Conservation (phyloP, 2,888 invertebrate species). For the Luperina testacea region DNA sequence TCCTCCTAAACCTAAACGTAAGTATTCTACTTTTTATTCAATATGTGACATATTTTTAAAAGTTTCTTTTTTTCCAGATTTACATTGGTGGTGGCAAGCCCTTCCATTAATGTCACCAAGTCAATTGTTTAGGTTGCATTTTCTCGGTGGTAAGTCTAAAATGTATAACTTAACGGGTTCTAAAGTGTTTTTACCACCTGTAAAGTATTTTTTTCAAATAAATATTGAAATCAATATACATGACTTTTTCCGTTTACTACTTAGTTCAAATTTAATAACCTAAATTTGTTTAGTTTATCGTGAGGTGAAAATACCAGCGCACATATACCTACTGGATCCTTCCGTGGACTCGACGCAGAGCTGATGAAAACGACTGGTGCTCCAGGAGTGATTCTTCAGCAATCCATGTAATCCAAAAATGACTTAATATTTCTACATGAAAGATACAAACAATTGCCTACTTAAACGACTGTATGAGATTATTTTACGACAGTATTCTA, state of each 20-base stretch:
- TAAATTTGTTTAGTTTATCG: constrained; percentile 79
- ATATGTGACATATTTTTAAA: constrained; percentile 74
- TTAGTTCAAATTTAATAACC: constrained; percentile 72
- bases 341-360: constrained; percentile 78
- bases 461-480: constrained; percentile 27
- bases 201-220: constrained; percentile 87
- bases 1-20: constrained; percentile 97
- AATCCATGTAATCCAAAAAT: constrained; percentile 67
- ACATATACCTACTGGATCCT: constrained; percentile 73
- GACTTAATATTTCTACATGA: constrained; percentile 67
- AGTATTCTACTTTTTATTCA: constrained; percentile 88
- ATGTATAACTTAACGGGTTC: constrained; percentile 87
- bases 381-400: constrained; percentile 74
- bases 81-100: constrained; percentile 65
- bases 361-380: constrained; percentile 74
- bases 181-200: constrained; percentile 80
- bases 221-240: constrained; percentile 81
- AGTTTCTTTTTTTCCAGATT: constrained; percentile 86
- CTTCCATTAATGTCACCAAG: constrained; percentile 70
- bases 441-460: constrained; percentile 49
- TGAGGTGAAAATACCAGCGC: constrained; percentile 75
- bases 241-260: constrained; percentile 81
- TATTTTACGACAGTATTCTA: constrained; percentile 43
- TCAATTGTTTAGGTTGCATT: constrained; percentile 79
- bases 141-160: constrained; percentile 87